Base-by-base conservation (phyloP, 2,797 vertebrate genomes). In the Melanotaenia nigrans region DNA sequence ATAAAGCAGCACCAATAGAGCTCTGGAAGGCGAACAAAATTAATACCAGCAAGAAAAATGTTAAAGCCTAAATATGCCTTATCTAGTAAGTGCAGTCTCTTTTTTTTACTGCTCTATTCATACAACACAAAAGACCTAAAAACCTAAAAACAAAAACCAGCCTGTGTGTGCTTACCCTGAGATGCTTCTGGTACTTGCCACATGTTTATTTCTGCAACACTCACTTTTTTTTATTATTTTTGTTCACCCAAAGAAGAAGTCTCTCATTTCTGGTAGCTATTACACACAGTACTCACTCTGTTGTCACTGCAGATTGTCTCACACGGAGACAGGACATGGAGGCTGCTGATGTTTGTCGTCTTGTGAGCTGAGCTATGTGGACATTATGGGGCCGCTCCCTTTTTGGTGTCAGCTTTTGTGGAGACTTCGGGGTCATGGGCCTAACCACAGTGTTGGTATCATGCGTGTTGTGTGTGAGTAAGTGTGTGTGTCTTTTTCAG, bases 331-430 rank as follows among this genome's bases (percentile, higher is more conserved):
- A 70, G 71, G 74, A 71, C 76, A 45, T 65, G 57, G n/a, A 45
- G 53, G 66, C 56, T 2, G 49, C 62, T 66, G 71, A 73, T 82
- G 74, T 38, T 47, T 78, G 67, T 61, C 69, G 81, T 56, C 71
- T 55, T 68, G 65, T 85, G 76, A 87, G 79, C 65, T 86, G 79
- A 89, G 63, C 73, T 88, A 73, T 78, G 68, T 79, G 68, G 86
- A 90, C 84, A 78, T 81, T 86, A 82, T 79, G 77, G 75, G 83
- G 85, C 35, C 83, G 71, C 63, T 74, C 80, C 73, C 59, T 73
- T 69, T 79, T 45, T 45, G 61, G 58, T 71, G 75, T 57, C 77
- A 79, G 73, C 73, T 66, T 75, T 82, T 66, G 75, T 49, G 58
- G 57, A 74, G 72, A 51, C 61, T 72, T 83, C 66, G 42, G 70